Evolutionary conservation across 2,888 invertebrate species (phyloP), one percentile per base, ranked within the genome.

Genomic region (Steromphala cineraria): DNA sequence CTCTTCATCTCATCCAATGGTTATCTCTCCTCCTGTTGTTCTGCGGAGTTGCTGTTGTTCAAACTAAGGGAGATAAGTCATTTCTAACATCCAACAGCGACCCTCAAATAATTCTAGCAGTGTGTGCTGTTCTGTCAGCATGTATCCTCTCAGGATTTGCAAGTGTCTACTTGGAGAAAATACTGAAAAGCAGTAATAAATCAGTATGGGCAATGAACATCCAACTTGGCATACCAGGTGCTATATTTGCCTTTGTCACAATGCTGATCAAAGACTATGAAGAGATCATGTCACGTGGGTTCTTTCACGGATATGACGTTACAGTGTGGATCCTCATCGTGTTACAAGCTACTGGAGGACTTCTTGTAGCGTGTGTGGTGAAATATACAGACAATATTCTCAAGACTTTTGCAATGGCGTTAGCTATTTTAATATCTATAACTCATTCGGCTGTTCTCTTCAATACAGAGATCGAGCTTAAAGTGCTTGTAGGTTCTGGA

Each of bases 1-100:
- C 95, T 85, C 94, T 99, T 4, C 94, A 96, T 36, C 94, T 94
- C 77, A 96, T 96, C 87, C 98, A 99, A 91, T 99, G 99, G 99
- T 94, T 96, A 53, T 97, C 98, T 0, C 94, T 99, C 67, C 93
- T 96, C 0, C 93, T 98, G 7, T 94, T 99, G 19, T 96, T 98
- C 10, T 90, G 95, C 46, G 99, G 94, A 21, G 89, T 97, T 96
- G 7, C 97, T 96, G 17, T 86, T 19, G 84, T 85, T 21, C 85
- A 86, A 80, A 81, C 86, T 15, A 77, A 77, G 67, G 67, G 81
- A 53, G 80, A 28, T 53, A 31, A 53, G 17, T 76, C 17, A 5
- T 19, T 17, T 24, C 53, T 24, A 3, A 24, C 40, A 82, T 7
- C 3, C 15, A 28, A 21, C 46, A 46, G 67, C 28, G 36, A 75